These are phyloP conservation scores for Acrocephalus scirpaceus DNA, from an alignment of 2,797 vertebrate species.

Conservation along the genomic window DNA sequence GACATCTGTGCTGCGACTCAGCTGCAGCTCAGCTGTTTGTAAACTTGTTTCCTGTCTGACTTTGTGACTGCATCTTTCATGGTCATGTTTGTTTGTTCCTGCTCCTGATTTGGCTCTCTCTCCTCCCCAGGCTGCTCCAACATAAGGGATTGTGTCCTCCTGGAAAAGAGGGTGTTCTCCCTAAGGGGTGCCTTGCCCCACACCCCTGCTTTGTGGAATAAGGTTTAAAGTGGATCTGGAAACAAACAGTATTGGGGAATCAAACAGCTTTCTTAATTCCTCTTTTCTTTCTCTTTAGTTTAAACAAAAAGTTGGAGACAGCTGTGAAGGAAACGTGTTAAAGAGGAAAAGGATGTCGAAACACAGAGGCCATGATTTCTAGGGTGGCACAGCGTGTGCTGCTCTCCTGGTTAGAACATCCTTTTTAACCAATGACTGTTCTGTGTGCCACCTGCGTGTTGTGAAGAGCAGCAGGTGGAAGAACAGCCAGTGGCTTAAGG, in stretches of 20 bases:
- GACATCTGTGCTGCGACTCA: neutral
- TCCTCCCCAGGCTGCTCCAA: neutral
- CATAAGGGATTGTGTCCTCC: accelerated
- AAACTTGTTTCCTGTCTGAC: neutral
- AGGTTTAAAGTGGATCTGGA: neutral
- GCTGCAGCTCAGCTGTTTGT: neutral
- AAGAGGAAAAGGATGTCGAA: neutral
- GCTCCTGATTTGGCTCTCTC: neutral
- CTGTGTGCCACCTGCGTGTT: neutral
- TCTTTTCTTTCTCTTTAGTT: neutral
- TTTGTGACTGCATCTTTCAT: accelerated
- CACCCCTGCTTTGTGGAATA: neutral
- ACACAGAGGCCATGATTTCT: neutral
- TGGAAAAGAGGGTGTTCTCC: neutral
- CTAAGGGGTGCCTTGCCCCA: accelerated
- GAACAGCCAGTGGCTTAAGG: neutral
- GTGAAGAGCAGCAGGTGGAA: neutral
- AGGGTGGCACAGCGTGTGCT: neutral
- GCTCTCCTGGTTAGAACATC: neutral
- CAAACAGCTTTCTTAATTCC: neutral
- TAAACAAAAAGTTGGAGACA: neutral
- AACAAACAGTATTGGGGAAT: neutral
- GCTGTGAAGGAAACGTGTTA: neutral
- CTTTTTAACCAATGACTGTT: neutral
- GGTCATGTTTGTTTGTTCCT: neutral